Evolutionary conservation across 2,797 vertebrate species (phyloP).

Genomic region (Trachops cirrhosus): DNA sequence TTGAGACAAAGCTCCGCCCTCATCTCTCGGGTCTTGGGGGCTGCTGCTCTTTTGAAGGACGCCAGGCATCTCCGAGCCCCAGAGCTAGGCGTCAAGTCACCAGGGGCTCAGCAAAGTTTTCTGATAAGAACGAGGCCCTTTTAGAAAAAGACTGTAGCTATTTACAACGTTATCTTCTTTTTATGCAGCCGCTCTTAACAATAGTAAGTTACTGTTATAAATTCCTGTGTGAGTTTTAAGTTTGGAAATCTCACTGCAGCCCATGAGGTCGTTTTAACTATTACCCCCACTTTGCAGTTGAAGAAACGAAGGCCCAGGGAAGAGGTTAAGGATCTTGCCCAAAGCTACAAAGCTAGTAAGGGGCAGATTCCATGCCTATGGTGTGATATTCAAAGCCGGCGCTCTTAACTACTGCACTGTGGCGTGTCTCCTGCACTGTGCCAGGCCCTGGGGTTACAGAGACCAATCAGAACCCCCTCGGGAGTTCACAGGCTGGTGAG

Average conservation of each 20-base stretch:
- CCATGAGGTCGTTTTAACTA: neutral
- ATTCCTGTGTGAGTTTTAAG: neutral
- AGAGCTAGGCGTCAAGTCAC: fast-evolving
- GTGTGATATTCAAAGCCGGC: neutral
- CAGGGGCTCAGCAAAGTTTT: neutral
- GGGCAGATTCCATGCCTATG: neutral
- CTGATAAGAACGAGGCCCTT: neutral
- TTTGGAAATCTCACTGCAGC: neutral
- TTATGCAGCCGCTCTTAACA: neutral
- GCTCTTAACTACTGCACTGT: neutral
- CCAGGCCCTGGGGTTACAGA: neutral
- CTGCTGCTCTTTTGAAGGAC: fast-evolving
- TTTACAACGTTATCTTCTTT: neutral
- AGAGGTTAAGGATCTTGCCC: neutral
- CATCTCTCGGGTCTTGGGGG: fast-evolving
- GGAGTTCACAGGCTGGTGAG: neutral
- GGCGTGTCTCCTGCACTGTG: too few species aligned
- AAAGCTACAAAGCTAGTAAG: neutral
- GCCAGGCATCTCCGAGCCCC: fast-evolving
- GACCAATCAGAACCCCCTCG: neutral
- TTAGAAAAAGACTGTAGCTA: neutral
- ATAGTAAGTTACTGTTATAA: neutral
- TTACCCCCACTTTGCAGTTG: neutral
- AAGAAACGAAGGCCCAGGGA: neutral
- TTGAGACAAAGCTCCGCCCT: neutral